phyloP scores from a whole-genome alignment of 2,113 vertebrate species.

The Turdus rufiventris region DNA sequence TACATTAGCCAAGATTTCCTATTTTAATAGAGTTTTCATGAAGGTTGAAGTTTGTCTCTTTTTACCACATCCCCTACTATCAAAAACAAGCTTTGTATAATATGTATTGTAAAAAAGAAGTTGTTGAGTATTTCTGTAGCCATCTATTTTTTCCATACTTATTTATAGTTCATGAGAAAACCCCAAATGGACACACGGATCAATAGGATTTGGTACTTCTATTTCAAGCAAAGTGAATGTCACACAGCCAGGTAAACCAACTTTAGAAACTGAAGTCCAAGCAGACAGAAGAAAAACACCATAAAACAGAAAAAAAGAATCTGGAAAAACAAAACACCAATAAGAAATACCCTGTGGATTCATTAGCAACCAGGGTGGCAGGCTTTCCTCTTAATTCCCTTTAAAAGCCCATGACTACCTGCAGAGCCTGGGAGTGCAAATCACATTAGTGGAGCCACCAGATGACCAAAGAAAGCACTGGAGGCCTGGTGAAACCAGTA shows the following conservation, averaged over 20 bases:
- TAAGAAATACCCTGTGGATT: conserved; percentile 50
- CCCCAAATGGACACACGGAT: background rate
- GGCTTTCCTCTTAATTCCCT: conserved; percentile 81
- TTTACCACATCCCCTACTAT: background rate
- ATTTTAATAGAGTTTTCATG: background rate
- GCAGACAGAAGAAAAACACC: background rate
- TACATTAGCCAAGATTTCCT: background rate
- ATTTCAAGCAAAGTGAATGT: background rate
- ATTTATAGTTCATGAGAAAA: background rate
- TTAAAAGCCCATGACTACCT: conserved; percentile 84
- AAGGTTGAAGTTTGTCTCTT: background rate
- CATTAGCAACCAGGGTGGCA: conserved; percentile 80
- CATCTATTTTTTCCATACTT: background rate
- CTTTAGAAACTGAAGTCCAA: background rate
- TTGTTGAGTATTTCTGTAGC: background rate
- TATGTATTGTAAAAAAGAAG: background rate
- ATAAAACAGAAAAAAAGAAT: background rate
- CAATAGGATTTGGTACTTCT: background rate
- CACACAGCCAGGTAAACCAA: background rate
- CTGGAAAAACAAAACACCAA: conserved; percentile 46
- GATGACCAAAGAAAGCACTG: conserved; percentile 78
- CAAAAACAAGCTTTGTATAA: background rate
- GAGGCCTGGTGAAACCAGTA: conserved; percentile 78
- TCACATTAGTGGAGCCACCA: conserved; percentile 83
- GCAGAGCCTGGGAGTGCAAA: conserved; percentile 91